Evolutionary conservation across 2,888 invertebrate genomes (phyloP), one percentile per base, ranked within the genome.

Genomic region (Drosophila prolongata): DNA sequence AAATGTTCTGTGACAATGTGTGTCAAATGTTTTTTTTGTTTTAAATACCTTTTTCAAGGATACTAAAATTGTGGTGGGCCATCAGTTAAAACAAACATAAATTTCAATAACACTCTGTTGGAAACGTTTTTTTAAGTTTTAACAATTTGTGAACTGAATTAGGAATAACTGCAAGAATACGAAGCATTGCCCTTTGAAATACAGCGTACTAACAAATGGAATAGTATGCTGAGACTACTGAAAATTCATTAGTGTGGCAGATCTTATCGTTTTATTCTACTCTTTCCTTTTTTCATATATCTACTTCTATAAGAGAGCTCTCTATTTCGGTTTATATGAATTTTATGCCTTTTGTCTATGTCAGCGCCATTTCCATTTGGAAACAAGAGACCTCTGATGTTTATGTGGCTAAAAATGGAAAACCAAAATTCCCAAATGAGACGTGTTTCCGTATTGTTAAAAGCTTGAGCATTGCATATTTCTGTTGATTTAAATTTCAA

Each of bases 271-370:
- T 37, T 1, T 38, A 46, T 62, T 62, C 11, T 1, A 42, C 16
- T 53, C 9, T 10, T 14, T 0, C 0, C 37, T 40, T n/a, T 42
- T 1, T 14, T 3, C 27, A 30, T 19, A 8, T 30, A 34, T 47
- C 16, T 42, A 30, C 9, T 11, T 8, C 11, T 14, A 16, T 42
- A n/a, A 8, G 13, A 47, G 27, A 37, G 30, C 47, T 72, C 67
- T 62, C 59, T 53, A 59, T 59, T 79, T 76, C 56, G 65, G 53
- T 61, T 64, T 68, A 75, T 79, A 75, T 62, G 35, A 44, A 44
- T 57, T 71, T 37, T 53, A 50, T 50, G 37, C 43, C 55, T 67
- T 65, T 82, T 83, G 74, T 85, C 72, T 75, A 72, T 77, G 52
- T 68, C 24, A 27, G n/a, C n/a, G n/a, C 10, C 5, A 14, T 10